Evolutionary conservation across 2,797 vertebrate genomes (phyloP).

Genomic region (Sebastiscus albofasciatus): DNA sequence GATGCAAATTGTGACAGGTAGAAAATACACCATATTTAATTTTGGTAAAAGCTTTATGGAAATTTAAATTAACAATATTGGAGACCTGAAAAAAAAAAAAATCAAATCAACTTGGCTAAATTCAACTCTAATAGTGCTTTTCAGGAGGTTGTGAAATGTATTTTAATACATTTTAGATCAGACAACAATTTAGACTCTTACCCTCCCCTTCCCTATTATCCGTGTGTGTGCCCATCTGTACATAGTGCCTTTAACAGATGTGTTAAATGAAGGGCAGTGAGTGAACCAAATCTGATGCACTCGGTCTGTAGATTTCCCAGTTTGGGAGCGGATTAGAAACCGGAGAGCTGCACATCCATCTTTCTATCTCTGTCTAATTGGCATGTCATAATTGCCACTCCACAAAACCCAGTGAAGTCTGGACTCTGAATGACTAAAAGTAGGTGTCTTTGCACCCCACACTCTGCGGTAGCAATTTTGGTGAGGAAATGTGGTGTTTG

Average conservation of each 20-base stretch:
- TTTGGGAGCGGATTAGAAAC: conserved; percentile 73
- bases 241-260: conserved; percentile 35
- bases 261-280: conserved; percentile 70
- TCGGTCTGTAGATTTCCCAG: conserved; percentile 62
- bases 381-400: conserved; percentile 74
- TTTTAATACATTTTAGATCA: background rate
- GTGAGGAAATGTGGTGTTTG: conserved; percentile 41
- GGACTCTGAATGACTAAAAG: conserved; percentile 44
- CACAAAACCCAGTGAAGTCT: conserved; percentile 59
- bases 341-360: conserved; percentile 49
- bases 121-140: background rate
- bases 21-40: background rate
- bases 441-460: conserved; percentile 28
- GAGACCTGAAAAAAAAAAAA: background rate
- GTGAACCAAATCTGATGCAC: conserved; percentile 66
- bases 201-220: background rate
- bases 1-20: background rate
- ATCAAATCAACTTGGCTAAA: background rate
- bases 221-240: background rate
- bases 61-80: background rate
- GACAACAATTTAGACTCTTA: background rate
- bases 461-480: conserved; percentile 23
- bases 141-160: background rate
- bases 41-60: background rate
- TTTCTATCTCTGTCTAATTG: conserved; percentile 74